These are phyloP conservation scores for Dissostichus mawsoni DNA, from an alignment of 2,113 vertebrate genomes.

Conservation along the genomic window DNA sequence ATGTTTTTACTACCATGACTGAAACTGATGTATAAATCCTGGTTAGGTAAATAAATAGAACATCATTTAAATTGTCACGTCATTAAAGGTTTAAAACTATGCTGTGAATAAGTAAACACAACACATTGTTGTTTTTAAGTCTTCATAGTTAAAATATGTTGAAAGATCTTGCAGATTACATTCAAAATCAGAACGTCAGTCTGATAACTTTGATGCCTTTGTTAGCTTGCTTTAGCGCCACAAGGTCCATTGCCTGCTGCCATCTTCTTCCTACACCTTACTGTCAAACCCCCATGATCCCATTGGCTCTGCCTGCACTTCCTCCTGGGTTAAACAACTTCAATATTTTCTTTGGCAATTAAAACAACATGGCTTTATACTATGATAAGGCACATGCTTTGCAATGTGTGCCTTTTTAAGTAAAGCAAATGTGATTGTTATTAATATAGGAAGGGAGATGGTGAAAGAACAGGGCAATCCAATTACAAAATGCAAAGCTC, in stretches of 20 bases:
- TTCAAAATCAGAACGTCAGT: background rate
- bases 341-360: slow-evolving; percentile 51
- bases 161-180: background rate
- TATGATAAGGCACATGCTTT: background rate
- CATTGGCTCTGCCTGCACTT: slow-evolving; percentile 56
- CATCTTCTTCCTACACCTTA: slow-evolving; percentile 46
- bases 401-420: background rate
- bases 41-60: background rate
- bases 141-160: background rate
- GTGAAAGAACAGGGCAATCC: background rate
- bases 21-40: background rate
- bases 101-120: background rate
- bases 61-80: background rate
- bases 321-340: slow-evolving; percentile 47
- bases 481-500: background rate
- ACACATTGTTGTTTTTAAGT: background rate
- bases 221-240: slow-evolving; percentile 15
- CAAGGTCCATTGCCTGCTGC: slow-evolving; percentile 55
- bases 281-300: slow-evolving; percentile 54
- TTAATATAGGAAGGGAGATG: background rate
- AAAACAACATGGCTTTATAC: too few relatives aligned
- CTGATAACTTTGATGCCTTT: slow-evolving; percentile 1
- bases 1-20: background rate
- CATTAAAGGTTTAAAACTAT: background rate
- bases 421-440: background rate